Evolutionary conservation across 2,888 invertebrate genomes (phyloP).

Genomic region (Cryptops parisi): DNA sequence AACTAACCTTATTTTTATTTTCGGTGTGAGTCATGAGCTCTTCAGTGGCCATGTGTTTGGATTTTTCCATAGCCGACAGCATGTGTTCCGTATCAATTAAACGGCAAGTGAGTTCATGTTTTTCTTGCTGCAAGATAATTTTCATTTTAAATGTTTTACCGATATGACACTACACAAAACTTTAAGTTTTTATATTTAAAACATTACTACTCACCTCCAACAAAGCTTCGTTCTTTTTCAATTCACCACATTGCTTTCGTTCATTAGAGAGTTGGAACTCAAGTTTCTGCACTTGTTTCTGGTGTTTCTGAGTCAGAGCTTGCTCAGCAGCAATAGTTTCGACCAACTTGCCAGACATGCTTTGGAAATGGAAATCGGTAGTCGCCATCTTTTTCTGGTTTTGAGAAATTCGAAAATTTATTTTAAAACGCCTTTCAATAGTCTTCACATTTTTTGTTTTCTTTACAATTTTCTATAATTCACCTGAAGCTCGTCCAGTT

Average conservation of each 20-base stretch:
- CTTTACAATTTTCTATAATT: not conserved
- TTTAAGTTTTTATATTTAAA: too few species aligned
- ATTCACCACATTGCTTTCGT: not conserved
- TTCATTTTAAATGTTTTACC: not conserved
- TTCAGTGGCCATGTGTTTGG: conserved; percentile 9
- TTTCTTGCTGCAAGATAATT: not conserved
- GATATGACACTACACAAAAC: too few species aligned
- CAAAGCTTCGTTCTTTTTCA: too few species aligned
- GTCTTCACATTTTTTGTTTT: not conserved
- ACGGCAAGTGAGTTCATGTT: not conserved
- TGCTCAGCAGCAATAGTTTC: not conserved
- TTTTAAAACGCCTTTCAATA: not conserved
- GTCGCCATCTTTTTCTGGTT: too few species aligned
- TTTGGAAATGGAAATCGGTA: too few species aligned
- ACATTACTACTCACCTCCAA: too few species aligned
- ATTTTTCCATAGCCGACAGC: conserved; percentile 12
- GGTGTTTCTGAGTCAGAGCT: not conserved
- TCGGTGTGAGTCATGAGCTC: conserved; percentile 8
- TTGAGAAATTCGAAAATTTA: too few species aligned
- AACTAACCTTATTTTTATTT: conserved; percentile 2
- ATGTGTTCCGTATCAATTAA: conserved; percentile 10
- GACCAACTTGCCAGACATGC: too few species aligned
- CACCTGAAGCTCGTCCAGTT: conserved; percentile 4
- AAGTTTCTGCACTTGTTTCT: conserved; percentile 2
- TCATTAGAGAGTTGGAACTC: not conserved